Conservation (phyloP, 2,888 invertebrate species). For the Dioctria rufipes region DNA sequence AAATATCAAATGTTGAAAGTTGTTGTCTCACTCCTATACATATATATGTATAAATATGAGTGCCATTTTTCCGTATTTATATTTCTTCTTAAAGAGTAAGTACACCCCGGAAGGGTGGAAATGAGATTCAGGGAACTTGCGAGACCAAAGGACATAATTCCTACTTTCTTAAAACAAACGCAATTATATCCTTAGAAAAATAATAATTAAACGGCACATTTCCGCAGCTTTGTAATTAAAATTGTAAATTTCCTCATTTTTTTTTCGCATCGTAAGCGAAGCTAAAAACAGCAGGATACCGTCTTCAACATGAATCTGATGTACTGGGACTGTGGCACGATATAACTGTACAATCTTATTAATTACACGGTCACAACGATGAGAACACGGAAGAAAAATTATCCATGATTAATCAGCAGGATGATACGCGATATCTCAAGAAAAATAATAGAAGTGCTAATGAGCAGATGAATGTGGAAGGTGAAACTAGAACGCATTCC, state of each 20-base stretch:
- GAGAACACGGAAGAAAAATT: slow-evolving; percentile 41
- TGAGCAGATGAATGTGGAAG: slow-evolving; percentile 37
- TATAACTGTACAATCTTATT: slow-evolving; percentile 32
- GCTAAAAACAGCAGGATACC: neutral
- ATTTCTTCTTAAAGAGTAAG: too few relatives aligned
- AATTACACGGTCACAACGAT: slow-evolving; percentile 14
- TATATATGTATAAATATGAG: too few relatives aligned
- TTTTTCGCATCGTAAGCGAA: neutral
- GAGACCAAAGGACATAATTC: too few relatives aligned
- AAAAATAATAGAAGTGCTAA: slow-evolving; percentile 45
- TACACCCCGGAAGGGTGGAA: too few relatives aligned
- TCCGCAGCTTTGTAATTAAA: neutral
- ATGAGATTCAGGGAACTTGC: too few relatives aligned
- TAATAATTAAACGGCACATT: neutral
- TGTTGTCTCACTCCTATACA: too few relatives aligned
- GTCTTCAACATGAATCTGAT: slow-evolving; percentile 4
- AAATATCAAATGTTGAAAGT: too few relatives aligned
- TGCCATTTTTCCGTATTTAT: too few relatives aligned
- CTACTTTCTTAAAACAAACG: too few relatives aligned
- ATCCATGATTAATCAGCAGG: slow-evolving; percentile 42
- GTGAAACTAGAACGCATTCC: slow-evolving; percentile 22
- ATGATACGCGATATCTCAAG: slow-evolving; percentile 37
- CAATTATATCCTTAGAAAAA: neutral
- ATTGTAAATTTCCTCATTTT: neutral
- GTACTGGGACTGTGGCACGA: slow-evolving; percentile 1